Conservation (phyloP, 1,140 invertebrate genomes). For the Hesperophylax magnus region DNA sequence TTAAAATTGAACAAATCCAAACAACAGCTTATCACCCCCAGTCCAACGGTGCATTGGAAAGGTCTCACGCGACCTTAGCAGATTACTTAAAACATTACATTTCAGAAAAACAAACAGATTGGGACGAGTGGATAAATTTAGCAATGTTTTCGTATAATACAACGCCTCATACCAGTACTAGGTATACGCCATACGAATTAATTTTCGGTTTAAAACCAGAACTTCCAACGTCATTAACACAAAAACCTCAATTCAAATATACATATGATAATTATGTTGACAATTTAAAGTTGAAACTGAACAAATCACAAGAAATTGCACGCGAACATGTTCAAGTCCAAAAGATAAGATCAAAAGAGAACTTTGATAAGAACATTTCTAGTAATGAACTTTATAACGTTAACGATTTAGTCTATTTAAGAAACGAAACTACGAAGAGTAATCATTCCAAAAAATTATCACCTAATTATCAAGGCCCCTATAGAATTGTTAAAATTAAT, state of each 20-base stretch:
- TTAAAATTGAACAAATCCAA: background rate
- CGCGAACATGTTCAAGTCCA: background rate
- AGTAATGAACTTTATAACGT: background rate
- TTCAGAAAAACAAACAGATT: background rate
- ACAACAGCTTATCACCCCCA: background rate
- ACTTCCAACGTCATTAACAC: background rate
- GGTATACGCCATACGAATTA: background rate
- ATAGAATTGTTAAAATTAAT: background rate
- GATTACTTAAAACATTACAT: conserved; percentile 3
- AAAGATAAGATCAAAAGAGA: background rate
- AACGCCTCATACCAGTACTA: background rate
- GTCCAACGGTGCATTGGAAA: background rate
- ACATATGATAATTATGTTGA: background rate
- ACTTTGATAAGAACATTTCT: background rate
- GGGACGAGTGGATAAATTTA: background rate
- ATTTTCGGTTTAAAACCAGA: background rate
- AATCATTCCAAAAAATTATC: background rate
- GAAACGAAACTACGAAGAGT: background rate
- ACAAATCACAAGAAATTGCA: background rate
- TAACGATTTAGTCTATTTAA: background rate
- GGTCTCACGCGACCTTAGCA: background rate
- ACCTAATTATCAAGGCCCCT: background rate
- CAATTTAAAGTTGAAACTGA: background rate
- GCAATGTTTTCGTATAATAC: background rate
- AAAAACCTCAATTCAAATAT: conserved; percentile 5